Conservation (phyloP, 2,797 vertebrate species). For the Discoglossus pictus region DNA sequence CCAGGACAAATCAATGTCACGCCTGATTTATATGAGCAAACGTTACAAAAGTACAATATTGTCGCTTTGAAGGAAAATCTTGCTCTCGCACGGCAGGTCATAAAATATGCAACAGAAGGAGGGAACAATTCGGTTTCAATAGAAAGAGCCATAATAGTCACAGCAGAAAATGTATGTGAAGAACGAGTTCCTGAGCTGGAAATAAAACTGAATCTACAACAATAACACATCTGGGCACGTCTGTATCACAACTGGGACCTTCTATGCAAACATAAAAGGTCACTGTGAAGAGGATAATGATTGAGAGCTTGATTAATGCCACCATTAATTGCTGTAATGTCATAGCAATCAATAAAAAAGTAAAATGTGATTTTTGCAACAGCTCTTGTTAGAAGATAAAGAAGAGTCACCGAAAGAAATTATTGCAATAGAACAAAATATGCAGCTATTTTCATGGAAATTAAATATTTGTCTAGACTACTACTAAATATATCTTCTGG, state of each 20-base stretch:
- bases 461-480: no score
- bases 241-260: constrained; percentile 5
- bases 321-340: no score
- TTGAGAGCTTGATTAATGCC: not conserved
- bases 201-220: constrained; percentile 18
- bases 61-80: constrained; percentile 14
- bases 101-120: constrained; percentile 24
- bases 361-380: constrained; percentile 8
- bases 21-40: no score
- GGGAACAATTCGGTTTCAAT: constrained; percentile 16
- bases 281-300: constrained; percentile 23
- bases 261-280: constrained; percentile 10
- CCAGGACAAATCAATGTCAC: no score
- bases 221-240: constrained; percentile 21
- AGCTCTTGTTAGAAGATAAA: no score
- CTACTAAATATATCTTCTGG: no score
- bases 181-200: constrained; percentile 3
- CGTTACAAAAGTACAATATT: not conserved
- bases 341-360: not conserved
- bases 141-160: constrained; percentile 7
- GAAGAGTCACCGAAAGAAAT: no score
- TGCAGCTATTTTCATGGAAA: no score
- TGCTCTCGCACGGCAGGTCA: not conserved
- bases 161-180: not conserved
- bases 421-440: no score